Percentiles rank a stretch among this genome's conserved stretches.
Conservation (phyloP, 2,797 vertebrate species). For the Enteromius thamalakanensis region DNA sequence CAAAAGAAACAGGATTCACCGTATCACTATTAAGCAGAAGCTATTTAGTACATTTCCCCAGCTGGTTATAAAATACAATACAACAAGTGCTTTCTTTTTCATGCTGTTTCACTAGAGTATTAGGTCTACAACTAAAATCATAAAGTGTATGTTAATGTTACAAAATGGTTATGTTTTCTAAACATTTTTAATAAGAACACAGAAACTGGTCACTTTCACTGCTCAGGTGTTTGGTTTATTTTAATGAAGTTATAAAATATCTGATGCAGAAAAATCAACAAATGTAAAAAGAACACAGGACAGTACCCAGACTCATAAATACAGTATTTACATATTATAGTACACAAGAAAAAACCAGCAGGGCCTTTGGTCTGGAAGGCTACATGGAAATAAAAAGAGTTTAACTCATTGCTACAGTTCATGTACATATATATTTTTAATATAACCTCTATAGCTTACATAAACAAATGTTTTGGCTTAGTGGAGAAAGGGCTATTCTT, state of each 20-base stretch:
- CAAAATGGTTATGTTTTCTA: neutral
- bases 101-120: neutral
- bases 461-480: conserved; percentile 64
- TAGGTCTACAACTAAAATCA: neutral
- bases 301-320: conserved; percentile 65
- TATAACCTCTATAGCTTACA: conserved; percentile 56
- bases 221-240: conserved; percentile 62
- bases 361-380: conserved; percentile 72
- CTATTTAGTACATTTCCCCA: neutral
- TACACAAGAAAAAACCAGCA: conserved; percentile 63
- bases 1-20: neutral
- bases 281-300: conserved; percentile 69
- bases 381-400: conserved; percentile 65
- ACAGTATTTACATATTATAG: conserved; percentile 71
- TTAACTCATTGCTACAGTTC: conserved; percentile 64
- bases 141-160: neutral
- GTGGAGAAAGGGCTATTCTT: conserved; percentile 42
- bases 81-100: neutral
- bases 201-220: neutral
- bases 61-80: neutral
- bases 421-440: conserved; percentile 53
- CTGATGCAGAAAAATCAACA: conserved; percentile 69
- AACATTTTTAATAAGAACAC: neutral
- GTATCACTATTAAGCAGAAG: neutral
- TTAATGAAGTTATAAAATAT: conserved; percentile 75